Evolutionary conservation across 2,888 invertebrate genomes (phyloP).

Genomic region (Phortica okadai): DNA sequence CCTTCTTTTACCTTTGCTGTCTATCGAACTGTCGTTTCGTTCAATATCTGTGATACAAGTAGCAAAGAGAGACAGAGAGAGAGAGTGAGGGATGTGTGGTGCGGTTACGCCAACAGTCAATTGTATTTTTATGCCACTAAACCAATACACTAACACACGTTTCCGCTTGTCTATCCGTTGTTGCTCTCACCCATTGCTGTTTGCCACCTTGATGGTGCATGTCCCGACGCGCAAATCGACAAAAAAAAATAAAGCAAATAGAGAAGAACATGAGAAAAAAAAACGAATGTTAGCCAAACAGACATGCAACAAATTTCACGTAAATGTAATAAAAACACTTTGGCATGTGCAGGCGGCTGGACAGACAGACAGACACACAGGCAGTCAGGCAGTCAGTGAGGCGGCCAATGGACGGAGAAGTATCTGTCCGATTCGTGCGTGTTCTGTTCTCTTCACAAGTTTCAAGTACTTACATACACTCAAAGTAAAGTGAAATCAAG

Average conservation of each 20-base stretch:
- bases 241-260: constrained; percentile 8
- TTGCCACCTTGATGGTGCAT: constrained; percentile 39
- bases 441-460: constrained; percentile 32
- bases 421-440: background rate
- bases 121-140: constrained; percentile 60
- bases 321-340: constrained; percentile 74
- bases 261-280: background rate
- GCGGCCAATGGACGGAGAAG: no score
- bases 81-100: background rate
- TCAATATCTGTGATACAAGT: constrained; percentile 10
- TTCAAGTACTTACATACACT: constrained; percentile 26
- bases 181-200: constrained; percentile 43
- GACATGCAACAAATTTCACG: constrained; percentile 70
- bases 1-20: background rate
- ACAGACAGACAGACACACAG: constrained; percentile 29
- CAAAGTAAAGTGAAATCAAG: constrained; percentile 1
- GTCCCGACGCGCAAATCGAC: background rate
- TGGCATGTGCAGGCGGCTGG: constrained; percentile 43
- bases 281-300: constrained; percentile 30
- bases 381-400: constrained; percentile 1
- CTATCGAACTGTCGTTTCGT: constrained; percentile 16
- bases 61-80: constrained; percentile 10
- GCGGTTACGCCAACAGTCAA: constrained; percentile 52
- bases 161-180: constrained; percentile 49
- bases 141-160: constrained; percentile 59